Conservation (phyloP, 2,113 vertebrate genomes). For the Epinephelus lanceolatus region DNA sequence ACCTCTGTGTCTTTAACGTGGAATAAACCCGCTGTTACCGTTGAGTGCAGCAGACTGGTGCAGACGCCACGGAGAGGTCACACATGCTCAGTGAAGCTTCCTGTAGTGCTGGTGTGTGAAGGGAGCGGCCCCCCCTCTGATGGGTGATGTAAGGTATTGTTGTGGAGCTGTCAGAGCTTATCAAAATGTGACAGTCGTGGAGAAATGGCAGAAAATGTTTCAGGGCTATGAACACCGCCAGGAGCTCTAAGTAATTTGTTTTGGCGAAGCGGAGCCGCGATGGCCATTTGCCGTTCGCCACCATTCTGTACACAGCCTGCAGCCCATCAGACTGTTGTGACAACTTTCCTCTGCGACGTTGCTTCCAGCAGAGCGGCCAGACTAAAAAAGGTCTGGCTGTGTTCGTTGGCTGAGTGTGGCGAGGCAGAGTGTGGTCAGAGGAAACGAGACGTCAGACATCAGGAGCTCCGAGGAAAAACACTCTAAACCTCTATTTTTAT, state of each 20-base stretch:
- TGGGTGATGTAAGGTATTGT: constrained; percentile 21
- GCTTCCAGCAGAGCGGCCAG: constrained; percentile 23
- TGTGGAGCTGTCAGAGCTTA: constrained; percentile 49
- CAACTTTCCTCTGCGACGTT: not conserved
- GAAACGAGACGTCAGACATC: not conserved
- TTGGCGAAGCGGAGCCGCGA: constrained; percentile 35
- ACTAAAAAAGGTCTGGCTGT: not conserved
- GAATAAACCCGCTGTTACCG: no score
- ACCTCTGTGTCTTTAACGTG: no score
- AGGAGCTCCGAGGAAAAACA: not conserved
- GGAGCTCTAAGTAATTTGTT: constrained; percentile 54
- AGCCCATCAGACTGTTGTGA: constrained; percentile 41
- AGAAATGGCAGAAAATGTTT: constrained; percentile 47
- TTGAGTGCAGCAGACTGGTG: no score
- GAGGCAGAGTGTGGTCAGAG: constrained; percentile 1
- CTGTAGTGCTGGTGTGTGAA: not conserved
- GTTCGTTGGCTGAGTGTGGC: no score
- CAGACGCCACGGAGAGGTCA: not conserved
- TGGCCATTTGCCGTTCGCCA: constrained; percentile 42
- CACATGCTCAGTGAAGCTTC: not conserved
- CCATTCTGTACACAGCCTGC: constrained; percentile 21
- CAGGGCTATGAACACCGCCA: constrained; percentile 33
- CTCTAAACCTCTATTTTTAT: not conserved
- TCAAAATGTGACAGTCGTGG: constrained; percentile 38
- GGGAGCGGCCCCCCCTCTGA: not conserved